phyloP scores from a whole-genome alignment of 2,797 vertebrate species.

The Capromys pilorides region DNA sequence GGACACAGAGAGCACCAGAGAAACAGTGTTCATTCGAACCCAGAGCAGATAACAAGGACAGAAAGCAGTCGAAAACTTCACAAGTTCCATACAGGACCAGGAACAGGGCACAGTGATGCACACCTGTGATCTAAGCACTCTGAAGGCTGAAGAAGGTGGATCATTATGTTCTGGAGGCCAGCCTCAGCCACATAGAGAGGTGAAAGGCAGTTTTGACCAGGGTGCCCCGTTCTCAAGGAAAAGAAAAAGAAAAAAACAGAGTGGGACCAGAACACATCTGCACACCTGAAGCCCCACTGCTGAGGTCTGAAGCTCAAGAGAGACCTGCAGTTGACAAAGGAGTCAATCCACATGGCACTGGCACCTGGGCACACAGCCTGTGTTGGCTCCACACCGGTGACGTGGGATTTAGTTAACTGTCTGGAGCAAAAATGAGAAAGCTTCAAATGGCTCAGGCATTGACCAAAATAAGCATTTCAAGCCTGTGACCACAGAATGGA shows the following conservation, averaged over 20 bases:
- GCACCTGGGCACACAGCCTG: accelerated
- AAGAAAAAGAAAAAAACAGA: neutral
- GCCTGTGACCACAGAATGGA: neutral
- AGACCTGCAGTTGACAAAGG: accelerated
- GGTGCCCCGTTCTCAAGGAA: neutral
- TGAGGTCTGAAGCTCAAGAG: neutral
- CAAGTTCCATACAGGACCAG: too few species aligned
- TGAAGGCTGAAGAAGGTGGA: neutral
- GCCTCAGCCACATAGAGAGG: neutral
- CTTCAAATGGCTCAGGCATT: neutral
- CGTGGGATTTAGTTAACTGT: neutral
- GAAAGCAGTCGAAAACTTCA: too few species aligned
- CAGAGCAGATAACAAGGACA: neutral
- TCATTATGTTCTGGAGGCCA: neutral
- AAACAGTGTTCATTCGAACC: neutral
- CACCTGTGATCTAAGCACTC: neutral
- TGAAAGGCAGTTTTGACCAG: neutral
- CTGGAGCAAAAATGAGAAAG: neutral
- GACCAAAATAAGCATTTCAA: neutral
- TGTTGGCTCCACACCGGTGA: too few species aligned
- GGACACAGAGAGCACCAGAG: neutral
- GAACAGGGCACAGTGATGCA: neutral
- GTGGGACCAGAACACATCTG: neutral
- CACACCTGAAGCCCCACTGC: neutral
- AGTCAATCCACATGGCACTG: neutral